Base-by-base conservation (phyloP, 53 echinoderm and acorn worm species). In the Paelopatides confundens region DNA sequence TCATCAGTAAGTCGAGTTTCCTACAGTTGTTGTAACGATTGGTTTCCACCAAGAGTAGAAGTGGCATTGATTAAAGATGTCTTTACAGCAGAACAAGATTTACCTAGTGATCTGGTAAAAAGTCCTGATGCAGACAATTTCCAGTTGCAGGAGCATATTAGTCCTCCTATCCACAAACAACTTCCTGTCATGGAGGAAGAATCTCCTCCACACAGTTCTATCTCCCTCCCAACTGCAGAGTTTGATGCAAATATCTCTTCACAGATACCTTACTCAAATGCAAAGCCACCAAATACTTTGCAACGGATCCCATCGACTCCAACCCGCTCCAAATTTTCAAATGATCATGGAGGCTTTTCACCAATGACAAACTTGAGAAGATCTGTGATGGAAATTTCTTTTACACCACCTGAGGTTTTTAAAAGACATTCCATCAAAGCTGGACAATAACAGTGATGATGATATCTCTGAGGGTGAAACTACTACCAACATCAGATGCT, bases 21-120 rank as follows among this genome's bases (percentile, higher is more conserved):
- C 17, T 18, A 23, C 58, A 58, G 58, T 21, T 18, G 58, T 21
- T 18, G n/a, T 58, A 23, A 11, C 21, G 36, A 26, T 37, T 77
- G 77, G 77, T 77, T 43, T 29, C 77, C 77, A 14, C 30, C 28
- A 10, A 24, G 48, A 50, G 77, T 77, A 77, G 77, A 77, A 43
- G 77, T 77, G 24, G 47, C 77, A 23, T 43, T 77, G 21, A 77
- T 77, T 38, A 77, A 77, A 48, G 77, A 77, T 50, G 51, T 77
- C 48, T 48, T 77, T 43, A 77, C 77, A 51, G 77, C 77, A 13
- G 77, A 77, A 28, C 48, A 50, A 50, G 77, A 77, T 77, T 50
- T 77, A 47, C 77, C 77, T 3, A 77, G 47, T 77, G 77, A 77
- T 50, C 13, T 48, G 31, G 37, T 77, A 6, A 77, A 48, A 77